Conservation (phyloP, 2,797 vertebrate species). For the Danio kyathit region DNA sequence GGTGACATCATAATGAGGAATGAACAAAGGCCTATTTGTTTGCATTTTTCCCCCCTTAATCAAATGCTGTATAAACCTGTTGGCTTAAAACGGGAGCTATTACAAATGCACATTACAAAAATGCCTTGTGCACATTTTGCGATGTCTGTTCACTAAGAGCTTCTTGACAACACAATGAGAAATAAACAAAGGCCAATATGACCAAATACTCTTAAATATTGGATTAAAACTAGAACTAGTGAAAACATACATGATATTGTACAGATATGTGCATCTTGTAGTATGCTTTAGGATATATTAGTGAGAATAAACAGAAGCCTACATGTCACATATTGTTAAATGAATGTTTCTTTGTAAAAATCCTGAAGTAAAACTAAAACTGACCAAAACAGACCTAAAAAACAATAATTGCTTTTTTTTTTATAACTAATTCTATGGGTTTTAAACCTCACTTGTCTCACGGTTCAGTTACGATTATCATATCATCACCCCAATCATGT, state of each 20-base stretch:
- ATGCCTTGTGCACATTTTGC: neutral
- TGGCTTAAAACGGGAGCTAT: constrained; percentile 4
- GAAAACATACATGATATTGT: neutral
- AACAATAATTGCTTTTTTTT: no score
- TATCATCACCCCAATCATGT: no score
- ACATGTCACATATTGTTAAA: no score
- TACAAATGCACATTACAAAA: neutral
- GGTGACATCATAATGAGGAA: constrained; percentile 46
- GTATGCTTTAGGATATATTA: no score
- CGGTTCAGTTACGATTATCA: no score
- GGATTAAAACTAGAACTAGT: neutral
- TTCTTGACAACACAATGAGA: neutral
- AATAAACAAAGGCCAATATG: constrained; percentile 1
- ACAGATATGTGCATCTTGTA: no score
- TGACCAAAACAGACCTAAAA: no score
- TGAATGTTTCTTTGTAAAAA: no score
- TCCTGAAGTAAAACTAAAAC: no score
- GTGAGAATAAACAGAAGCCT: no score
- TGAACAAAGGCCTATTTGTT: constrained; percentile 34
- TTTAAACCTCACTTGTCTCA: no score
- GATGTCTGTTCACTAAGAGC: neutral
- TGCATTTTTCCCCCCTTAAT: neutral
- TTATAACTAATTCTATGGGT: no score
- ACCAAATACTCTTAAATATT: neutral
- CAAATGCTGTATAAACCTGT: constrained; percentile 1